phyloP scores from a whole-genome alignment of 2,888 invertebrate genomes.

The Lysandra bellargus region DNA sequence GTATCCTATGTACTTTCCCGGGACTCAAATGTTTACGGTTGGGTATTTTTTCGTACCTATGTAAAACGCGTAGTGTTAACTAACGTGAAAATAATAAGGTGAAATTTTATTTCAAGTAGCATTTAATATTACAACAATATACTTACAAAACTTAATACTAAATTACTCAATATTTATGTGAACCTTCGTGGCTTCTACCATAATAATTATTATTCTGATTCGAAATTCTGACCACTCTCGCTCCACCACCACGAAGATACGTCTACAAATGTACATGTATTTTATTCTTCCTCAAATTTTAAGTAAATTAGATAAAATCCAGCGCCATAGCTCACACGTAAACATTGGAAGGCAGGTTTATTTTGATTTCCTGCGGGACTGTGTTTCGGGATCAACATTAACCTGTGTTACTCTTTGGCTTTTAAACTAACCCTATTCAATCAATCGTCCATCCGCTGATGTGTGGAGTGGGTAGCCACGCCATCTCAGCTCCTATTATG shows the following conservation, averaged over 20 bases:
- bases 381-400: slow-evolving; percentile 16
- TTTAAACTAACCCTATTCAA: slow-evolving; percentile 23
- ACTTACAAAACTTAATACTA: too few species aligned
- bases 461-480: not conserved
- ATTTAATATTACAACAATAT: too few species aligned
- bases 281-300: not conserved
- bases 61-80: too few species aligned
- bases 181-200: too few species aligned
- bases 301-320: slow-evolving; percentile 19
- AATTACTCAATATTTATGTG: too few species aligned
- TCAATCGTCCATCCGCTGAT: slow-evolving; percentile 10
- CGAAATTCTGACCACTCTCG: too few species aligned
- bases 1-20: too few species aligned
- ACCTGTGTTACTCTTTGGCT: slow-evolving; percentile 19
- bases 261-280: not conserved
- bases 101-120: too few species aligned
- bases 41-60: too few species aligned
- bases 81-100: too few species aligned
- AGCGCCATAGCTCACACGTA: slow-evolving; percentile 1
- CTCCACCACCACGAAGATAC: not conserved
- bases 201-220: too few species aligned
- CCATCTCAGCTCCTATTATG: not conserved
- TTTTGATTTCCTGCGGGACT: slow-evolving; percentile 12
- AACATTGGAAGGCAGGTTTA: slow-evolving; percentile 13
- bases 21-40: too few species aligned